These are phyloP conservation scores for Pseudomyrmex cubaensis DNA, from an alignment of 1,140 invertebrate genomes.

Conservation along the genomic window DNA sequence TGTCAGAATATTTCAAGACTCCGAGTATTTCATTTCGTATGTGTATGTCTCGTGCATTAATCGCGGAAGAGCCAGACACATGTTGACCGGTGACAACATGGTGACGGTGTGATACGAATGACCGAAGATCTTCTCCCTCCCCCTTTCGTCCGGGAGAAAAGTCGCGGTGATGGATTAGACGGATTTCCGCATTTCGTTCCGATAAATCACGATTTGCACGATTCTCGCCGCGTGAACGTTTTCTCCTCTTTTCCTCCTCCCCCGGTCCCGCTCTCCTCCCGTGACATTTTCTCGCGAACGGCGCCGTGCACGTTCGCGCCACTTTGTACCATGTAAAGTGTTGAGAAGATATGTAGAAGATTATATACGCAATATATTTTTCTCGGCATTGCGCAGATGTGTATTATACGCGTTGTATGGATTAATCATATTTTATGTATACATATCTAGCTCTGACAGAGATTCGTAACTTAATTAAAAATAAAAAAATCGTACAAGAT, in stretches of 20 bases:
- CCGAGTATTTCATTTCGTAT: background rate
- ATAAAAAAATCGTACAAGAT: conserved; percentile 55
- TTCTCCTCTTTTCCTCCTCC: too few species aligned
- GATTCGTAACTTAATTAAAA: conserved; percentile 70
- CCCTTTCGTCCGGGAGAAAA: background rate
- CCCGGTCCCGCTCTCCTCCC: background rate
- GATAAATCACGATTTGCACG: conserved; percentile 52
- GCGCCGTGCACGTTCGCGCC: conserved; percentile 24
- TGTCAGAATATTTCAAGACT: background rate
- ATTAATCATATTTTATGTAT: conserved; percentile 75
- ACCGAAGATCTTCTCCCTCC: background rate
- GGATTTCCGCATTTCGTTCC: conserved; percentile 28
- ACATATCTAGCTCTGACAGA: conserved; percentile 56
- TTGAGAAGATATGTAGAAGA: conserved; percentile 53
- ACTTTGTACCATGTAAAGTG: conserved; percentile 37
- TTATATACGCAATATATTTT: conserved; percentile 70
- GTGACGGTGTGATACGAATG: background rate
- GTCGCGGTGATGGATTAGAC: conserved; percentile 32
- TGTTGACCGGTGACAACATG: background rate
- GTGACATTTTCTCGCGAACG: conserved; percentile 5
- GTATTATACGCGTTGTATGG: conserved; percentile 59
- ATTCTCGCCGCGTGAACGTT: conserved; percentile 6
- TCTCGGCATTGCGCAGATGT: conserved; percentile 59
- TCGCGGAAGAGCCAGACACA: conserved; percentile 24
- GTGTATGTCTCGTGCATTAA: conserved; percentile 63